Evolutionary conservation across 2,888 invertebrate species (phyloP).

Genomic region (Acleris laterana): DNA sequence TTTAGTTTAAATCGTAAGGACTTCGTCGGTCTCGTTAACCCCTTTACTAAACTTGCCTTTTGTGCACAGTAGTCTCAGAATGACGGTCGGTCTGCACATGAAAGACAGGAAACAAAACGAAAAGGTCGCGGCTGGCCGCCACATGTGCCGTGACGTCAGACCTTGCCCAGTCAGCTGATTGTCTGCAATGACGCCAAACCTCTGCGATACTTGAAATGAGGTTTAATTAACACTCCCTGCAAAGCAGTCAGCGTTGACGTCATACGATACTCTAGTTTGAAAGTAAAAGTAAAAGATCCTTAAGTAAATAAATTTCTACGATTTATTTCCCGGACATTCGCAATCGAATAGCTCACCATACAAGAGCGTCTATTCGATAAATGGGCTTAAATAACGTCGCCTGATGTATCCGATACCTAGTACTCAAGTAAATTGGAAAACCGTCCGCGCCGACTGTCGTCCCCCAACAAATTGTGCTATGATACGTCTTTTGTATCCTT

Average conservation of each 20-base stretch:
- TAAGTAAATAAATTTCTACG: neutral
- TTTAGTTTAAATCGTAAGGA: too few species aligned
- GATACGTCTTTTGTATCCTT: constrained; percentile 18
- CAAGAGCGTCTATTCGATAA: neutral
- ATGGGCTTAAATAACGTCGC: constrained; percentile 7
- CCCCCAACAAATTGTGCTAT: constrained; percentile 16
- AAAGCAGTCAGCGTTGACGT: constrained; percentile 4
- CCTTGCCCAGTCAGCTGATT: constrained; percentile 24
- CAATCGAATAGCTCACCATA: neutral
- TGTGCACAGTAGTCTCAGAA: neutral
- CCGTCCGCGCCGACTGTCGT: constrained; percentile 12
- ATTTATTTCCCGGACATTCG: neutral
- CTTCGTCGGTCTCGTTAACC: too few species aligned
- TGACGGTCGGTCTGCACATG: constrained; percentile 18
- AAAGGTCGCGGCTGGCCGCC: constrained; percentile 30
- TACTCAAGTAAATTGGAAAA: constrained; percentile 31
- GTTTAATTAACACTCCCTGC: neutral
- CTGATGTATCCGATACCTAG: constrained; percentile 16
- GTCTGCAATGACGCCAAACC: constrained; percentile 5
- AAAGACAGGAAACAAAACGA: constrained; percentile 35
- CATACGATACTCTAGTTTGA: neutral
- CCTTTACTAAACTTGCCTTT: neutral
- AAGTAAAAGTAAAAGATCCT: neutral
- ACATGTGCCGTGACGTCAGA: constrained; percentile 35
- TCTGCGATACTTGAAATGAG: neutral